Percentiles rank a stretch among this genome's conserved stretches.
Conservation (phyloP, 92 coral and sea anemone genomes). For the Porites rus region DNA sequence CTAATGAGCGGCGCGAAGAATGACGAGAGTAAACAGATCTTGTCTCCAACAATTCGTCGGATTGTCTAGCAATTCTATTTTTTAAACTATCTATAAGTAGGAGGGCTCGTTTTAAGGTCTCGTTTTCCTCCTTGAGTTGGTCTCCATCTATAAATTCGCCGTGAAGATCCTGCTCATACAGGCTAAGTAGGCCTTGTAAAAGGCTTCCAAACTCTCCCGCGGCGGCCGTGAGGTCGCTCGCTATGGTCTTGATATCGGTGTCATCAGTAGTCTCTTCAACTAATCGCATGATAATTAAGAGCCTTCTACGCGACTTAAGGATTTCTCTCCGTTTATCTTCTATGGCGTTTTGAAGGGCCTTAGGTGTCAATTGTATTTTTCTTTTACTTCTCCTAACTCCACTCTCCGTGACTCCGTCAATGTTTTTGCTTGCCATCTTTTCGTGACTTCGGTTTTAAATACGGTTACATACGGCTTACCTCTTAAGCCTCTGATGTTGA, state of each 20-base stretch:
- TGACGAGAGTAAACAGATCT: background rate
- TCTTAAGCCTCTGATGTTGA: background rate
- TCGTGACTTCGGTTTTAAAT: too few relatives aligned
- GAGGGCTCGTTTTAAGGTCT: background rate
- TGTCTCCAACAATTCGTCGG: too few relatives aligned
- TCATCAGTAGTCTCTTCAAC: background rate
- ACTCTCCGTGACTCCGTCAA: too few relatives aligned
- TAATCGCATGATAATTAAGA: background rate
- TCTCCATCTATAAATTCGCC: background rate
- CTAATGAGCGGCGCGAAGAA: background rate
- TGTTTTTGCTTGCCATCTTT: too few relatives aligned
- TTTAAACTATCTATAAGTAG: background rate
- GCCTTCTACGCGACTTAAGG: background rate
- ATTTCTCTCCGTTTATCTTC: conserved; percentile 12
- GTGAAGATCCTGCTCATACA: conserved; percentile 7
- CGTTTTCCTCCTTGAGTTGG: background rate
- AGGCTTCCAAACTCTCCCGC: background rate
- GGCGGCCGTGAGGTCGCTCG: background rate
- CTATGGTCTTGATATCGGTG: background rate
- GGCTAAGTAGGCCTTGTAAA: background rate
- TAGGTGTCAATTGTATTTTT: conserved; percentile 5
- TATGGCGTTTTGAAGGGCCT: conserved; percentile 44
- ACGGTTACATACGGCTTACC: too few relatives aligned
- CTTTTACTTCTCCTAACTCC: background rate
- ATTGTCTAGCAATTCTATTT: background rate